Base-by-base conservation (phyloP, 2,888 invertebrate species). In the Syritta pipiens region DNA sequence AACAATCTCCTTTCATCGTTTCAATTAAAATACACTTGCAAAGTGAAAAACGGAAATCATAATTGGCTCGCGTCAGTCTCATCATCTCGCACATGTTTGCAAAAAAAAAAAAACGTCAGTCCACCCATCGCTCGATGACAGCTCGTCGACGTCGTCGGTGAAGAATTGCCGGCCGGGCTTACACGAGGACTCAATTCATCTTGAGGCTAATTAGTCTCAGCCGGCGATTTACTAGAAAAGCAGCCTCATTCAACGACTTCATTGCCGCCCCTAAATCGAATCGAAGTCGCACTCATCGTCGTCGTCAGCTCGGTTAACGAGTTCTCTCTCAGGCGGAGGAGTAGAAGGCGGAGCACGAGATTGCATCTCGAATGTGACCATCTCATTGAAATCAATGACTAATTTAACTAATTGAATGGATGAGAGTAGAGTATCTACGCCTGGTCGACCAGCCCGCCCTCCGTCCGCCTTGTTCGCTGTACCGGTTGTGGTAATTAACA, bases 321-420 rank as follows among this genome's bases (percentile, higher is more conserved):
- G n/a, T n/a, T n/a, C n/a, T n/a, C n/a, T n/a, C n/a, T n/a, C n/a
- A 40, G 2, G 28, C 40, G 3, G 55, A 35, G 37, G 63, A 51
- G 7, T 49, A 28, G 46, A 42, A 57, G 53, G 51, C 44, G 37
- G 32, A 5, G 46, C 55, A 42, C n/a, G 71, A 65, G 81, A 76
- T 76, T 77, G 60, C 77, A 63, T 77, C 69, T 20, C 46, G 42
- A 75, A 63, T 51, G 14, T 35, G 57, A 62, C 28, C 46, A 53
- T 68, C 74, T 76, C 75, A 82, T 81, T 81, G 71, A 82, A 82
- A 82, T 82, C 82, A 82, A 82, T 82, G 82, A 81, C 74, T 82
- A 79, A 81, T 79, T 81, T 53, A 67, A 60, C 79, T 82, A 82
- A 81, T 81, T 82, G 81, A 74, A 81, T 76, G 81, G 65, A 77